Conservation (phyloP, 2,888 invertebrate genomes). For the Poecilobothrus nobilitatus region DNA sequence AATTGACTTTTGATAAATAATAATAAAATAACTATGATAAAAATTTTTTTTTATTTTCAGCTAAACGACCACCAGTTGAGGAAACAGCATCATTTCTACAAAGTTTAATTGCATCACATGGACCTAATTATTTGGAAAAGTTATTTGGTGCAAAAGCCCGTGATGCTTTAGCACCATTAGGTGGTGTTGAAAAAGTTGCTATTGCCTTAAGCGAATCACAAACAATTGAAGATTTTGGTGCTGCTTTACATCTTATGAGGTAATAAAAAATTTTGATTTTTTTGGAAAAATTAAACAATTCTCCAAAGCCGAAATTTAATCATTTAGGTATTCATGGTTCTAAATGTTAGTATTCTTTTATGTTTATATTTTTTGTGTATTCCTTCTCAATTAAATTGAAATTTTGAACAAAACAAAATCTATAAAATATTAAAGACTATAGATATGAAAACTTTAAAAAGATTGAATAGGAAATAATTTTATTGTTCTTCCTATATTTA, state of each 20-base stretch:
- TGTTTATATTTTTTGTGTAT: too few species aligned
- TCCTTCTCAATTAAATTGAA: too few species aligned
- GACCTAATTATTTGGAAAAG: constrained; percentile 93
- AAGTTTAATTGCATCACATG: constrained; percentile 87
- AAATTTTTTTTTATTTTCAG: constrained; percentile 46
- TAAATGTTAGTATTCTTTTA: too few species aligned
- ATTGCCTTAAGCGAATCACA: constrained; percentile 90
- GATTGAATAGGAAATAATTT: too few species aligned
- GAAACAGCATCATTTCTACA: constrained; percentile 93
- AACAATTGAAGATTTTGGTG: constrained; percentile 81
- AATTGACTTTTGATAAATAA: too few species aligned
- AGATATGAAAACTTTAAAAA: too few species aligned
- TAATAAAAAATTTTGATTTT: constrained; percentile 24
- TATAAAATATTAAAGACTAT: too few species aligned
- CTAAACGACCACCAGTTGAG: constrained; percentile 92
- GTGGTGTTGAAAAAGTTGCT: constrained; percentile 91
- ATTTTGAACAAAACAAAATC: too few species aligned
- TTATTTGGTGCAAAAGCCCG: constrained; percentile 91
- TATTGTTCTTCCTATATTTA: too few species aligned
- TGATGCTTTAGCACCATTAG: constrained; percentile 81
- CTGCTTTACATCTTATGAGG: constrained; percentile 45
- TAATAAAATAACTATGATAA: too few species aligned
- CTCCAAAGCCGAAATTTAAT: too few species aligned
- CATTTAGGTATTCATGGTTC: too few species aligned
- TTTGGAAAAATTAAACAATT: not conserved